These are phyloP conservation scores for Aphidius colemani DNA, from an alignment of 2,888 invertebrate genomes.

Conservation along the genomic window DNA sequence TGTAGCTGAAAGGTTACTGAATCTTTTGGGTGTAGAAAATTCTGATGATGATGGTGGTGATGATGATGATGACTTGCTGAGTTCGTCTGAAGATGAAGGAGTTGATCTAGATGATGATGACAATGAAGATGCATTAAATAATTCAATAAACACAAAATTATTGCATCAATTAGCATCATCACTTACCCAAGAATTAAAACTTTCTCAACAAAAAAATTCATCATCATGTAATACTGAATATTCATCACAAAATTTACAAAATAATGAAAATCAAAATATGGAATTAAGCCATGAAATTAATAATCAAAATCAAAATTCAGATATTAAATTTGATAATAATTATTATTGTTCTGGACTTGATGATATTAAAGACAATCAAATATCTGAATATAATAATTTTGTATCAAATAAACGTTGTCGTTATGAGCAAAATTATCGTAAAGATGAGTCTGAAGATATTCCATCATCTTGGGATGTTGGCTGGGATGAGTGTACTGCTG, in stretches of 20 bases:
- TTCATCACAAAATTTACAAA: constrained; percentile 10
- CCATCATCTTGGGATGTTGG: constrained; percentile 46
- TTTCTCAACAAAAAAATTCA: constrained; percentile 33
- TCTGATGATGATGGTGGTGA: constrained; percentile 41
- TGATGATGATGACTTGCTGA: constrained; percentile 38
- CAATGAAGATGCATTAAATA: constrained; percentile 28
- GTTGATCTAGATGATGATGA: constrained; percentile 50
- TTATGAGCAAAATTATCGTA: not conserved
- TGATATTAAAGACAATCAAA: not conserved
- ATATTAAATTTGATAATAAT: constrained; percentile 19
- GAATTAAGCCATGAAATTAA: constrained; percentile 38
- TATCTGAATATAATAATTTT: not conserved
- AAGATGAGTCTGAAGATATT: constrained; percentile 1
- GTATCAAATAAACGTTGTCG: constrained; percentile 12
- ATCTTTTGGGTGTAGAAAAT: constrained; percentile 47
- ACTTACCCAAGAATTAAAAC: constrained; percentile 48
- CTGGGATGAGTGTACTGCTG: constrained; percentile 53
- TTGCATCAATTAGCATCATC: constrained; percentile 49
- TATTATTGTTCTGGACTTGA: not conserved
- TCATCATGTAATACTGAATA: not conserved
- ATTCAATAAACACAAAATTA: constrained; percentile 40
- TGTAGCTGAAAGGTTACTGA: constrained; percentile 50
- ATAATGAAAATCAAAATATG: constrained; percentile 36
- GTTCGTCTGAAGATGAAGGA: constrained; percentile 53
- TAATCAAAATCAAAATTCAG: constrained; percentile 19